These are phyloP conservation scores for Platalea minor DNA, from an alignment of 2,797 vertebrate genomes.

Conservation along the genomic window DNA sequence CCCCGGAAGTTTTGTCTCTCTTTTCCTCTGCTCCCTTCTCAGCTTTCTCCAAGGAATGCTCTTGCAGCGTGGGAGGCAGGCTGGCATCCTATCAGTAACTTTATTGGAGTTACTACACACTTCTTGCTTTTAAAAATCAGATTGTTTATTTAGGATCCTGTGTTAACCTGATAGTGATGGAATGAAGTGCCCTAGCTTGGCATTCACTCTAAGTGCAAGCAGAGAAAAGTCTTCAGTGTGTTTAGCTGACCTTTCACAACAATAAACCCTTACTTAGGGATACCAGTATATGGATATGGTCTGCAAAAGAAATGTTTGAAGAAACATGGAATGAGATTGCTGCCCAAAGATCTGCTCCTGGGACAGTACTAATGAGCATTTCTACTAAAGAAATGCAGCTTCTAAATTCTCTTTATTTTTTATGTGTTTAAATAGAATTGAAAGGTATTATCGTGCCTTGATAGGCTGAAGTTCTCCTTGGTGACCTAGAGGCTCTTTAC, in stretches of 20 bases:
- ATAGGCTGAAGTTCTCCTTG: not conserved
- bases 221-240: not conserved
- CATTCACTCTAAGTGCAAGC: not conserved
- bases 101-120: slow-evolving; percentile 3
- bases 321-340: not conserved
- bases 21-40: not conserved
- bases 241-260: slow-evolving; percentile 15
- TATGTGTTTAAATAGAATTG: not conserved
- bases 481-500: not conserved
- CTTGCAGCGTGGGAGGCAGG: slow-evolving; percentile 30
- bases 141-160: slow-evolving; percentile 42
- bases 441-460: not conserved
- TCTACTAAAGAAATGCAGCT: not conserved
- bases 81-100: not conserved
- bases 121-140: slow-evolving; percentile 27
- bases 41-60: slow-evolving; percentile 8
- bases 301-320: not conserved
- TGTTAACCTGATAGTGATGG: slow-evolving; percentile 31
- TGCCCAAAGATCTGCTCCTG: not conserved
- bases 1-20: not conserved
- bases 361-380: not conserved
- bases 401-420: not conserved
- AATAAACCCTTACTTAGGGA: not conserved
- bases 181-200: slow-evolving; percentile 40
- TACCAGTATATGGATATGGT: not conserved